Conservation (phyloP, 2,888 invertebrate species). For the Papilio gigon region DNA sequence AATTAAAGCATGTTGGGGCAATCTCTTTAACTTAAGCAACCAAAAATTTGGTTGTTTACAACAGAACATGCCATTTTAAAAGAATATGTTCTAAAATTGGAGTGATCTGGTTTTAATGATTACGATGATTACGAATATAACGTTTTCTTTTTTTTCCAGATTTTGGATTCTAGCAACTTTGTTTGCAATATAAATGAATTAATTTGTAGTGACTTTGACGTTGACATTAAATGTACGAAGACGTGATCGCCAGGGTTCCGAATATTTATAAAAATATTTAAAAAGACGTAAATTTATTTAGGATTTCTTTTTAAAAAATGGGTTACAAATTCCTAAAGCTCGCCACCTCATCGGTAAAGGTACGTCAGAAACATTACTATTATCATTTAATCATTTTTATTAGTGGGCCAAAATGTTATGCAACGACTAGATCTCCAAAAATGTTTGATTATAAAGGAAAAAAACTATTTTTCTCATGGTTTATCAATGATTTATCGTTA, state of each 20-base stretch:
- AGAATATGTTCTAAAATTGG: too few relatives aligned
- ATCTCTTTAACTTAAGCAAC: neutral
- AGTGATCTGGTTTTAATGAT: too few relatives aligned
- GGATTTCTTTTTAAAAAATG: slow-evolving; percentile 58
- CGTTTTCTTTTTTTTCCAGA: neutral
- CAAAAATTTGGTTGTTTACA: too few relatives aligned
- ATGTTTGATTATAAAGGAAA: slow-evolving; percentile 1
- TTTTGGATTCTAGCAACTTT: slow-evolving; percentile 7
- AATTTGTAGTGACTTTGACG: slow-evolving; percentile 15
- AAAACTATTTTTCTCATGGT: neutral
- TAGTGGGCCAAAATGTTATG: slow-evolving; percentile 62
- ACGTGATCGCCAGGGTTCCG: slow-evolving; percentile 60
- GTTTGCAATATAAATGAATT: neutral
- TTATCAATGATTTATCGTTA: neutral
- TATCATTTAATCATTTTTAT: slow-evolving; percentile 20
- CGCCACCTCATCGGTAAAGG: slow-evolving; percentile 70
- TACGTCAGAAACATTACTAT: slow-evolving; percentile 54
- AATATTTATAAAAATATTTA: slow-evolving; percentile 46
- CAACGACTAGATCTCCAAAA: slow-evolving; percentile 54
- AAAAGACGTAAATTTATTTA: slow-evolving; percentile 8
- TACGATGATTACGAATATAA: too few relatives aligned
- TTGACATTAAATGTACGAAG: slow-evolving; percentile 17
- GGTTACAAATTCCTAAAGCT: slow-evolving; percentile 74
- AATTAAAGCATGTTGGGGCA: neutral
- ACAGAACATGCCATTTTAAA: too few relatives aligned